Evolutionary conservation across 2,888 invertebrate species (phyloP), one percentile per base, ranked within the genome.

Genomic region (Junonia oenone): DNA sequence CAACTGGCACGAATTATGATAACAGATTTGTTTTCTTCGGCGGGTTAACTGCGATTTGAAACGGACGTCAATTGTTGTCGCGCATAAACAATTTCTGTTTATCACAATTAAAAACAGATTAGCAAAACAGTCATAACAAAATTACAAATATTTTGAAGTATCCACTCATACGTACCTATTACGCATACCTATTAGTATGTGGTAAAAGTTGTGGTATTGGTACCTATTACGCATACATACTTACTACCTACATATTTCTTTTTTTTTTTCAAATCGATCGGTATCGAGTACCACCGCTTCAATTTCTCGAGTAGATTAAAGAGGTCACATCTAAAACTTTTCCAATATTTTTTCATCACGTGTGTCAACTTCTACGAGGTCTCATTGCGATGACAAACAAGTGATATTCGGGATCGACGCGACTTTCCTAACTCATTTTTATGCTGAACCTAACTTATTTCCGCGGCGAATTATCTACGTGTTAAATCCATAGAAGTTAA

Each of bases 281-380:
- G 1, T 17, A 17, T 17, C 38, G 15, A 38, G 38, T 11, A 15
- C 11, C 14, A 13, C 9, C 29, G 45, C 40, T 38, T 14, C 29
- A 15, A 53, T 48, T 29, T 50, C 31, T 19, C 48, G 48, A 45
- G 55, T 52, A 61, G 31, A 55, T 62, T 62, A 58, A 62, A 53
- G 68, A 76, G 71, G 66, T 72, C 65, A 62, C 60, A 63, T 60
- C 59, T 56, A 48, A 73, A 87, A 85, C 78, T 87, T 87, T 82
- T 76, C 79, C 81, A 84, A 86, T 87, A 86, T 85, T 83, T 83
- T 83, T 81, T 79, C 79, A 82, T 84, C 78, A 77, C 72, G 75
- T 79, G 78, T 78, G 78, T 82, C 78, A 83, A 80, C 75, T 79
- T 76, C 62, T 67, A 63, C 70, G 63, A 67, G 63, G 65, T 66